Conservation (phyloP, 2,888 invertebrate genomes). For the Latrodectus hesperus region DNA sequence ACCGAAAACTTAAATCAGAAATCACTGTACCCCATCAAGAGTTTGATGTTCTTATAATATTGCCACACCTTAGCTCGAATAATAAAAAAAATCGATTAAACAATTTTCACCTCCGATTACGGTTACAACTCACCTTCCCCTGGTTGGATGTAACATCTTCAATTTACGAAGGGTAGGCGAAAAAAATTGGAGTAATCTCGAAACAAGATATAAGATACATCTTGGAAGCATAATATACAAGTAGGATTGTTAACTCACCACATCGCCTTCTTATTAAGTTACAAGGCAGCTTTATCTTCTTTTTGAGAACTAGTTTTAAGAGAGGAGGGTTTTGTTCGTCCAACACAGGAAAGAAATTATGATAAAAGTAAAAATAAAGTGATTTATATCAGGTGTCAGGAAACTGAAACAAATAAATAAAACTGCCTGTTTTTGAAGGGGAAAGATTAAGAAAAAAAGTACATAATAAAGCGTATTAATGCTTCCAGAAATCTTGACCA, state of each 20-base stretch:
- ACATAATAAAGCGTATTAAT: background rate
- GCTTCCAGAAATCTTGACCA: slow-evolving; percentile 9
- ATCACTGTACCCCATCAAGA: background rate
- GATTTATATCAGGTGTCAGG: slow-evolving; percentile 60
- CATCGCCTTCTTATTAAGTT: slow-evolving; percentile 62
- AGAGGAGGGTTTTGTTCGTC: too few relatives aligned
- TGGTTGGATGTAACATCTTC: background rate
- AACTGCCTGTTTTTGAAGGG: background rate
- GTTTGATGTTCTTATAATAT: background rate
- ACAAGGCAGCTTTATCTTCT: slow-evolving; percentile 11
- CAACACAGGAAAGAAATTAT: background rate
- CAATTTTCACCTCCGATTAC: slow-evolving; percentile 59
- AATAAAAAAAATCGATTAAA: slow-evolving; percentile 34
- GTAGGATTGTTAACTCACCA: background rate
- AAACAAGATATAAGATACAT: background rate
- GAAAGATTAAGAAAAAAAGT: slow-evolving; percentile 4
- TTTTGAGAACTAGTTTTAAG: background rate
- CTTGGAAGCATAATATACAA: background rate
- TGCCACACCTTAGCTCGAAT: background rate
- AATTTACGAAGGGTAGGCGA: background rate
- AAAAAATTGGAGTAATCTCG: slow-evolving; percentile 7
- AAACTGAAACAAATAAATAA: slow-evolving; percentile 8
- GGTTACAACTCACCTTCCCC: slow-evolving; percentile 9
- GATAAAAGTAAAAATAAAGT: slow-evolving; percentile 11
- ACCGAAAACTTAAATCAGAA: background rate